Percentiles rank a stretch among this genome's conserved stretches.
Conservation (phyloP, 2,888 invertebrate genomes). For the Metellina segmentata region DNA sequence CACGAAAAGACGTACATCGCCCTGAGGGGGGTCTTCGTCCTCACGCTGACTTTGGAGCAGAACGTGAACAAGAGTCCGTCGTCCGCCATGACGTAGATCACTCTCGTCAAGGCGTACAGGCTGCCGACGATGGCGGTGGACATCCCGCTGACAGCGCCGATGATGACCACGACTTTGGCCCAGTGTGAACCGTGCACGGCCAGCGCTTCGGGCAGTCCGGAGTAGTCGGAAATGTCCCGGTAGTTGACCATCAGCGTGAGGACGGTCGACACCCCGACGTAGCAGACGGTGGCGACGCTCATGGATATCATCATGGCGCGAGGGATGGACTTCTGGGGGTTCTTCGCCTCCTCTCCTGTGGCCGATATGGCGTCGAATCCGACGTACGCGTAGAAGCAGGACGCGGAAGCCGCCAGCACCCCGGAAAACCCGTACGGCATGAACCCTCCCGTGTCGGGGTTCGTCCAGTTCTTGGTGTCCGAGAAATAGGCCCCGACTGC, state of each 20-base stretch:
- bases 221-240: constrained; percentile 84
- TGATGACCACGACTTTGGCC: constrained; percentile 91
- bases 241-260: constrained; percentile 91
- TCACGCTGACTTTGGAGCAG: constrained; percentile 77
- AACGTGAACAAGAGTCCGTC: constrained; percentile 91
- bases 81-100: constrained; percentile 94
- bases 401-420: constrained; percentile 88
- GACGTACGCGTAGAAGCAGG: constrained; percentile 95
- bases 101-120: constrained; percentile 91
- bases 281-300: constrained; percentile 88
- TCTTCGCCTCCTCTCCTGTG: constrained; percentile 90
- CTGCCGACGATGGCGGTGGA: constrained; percentile 91
- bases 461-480: constrained; percentile 90
- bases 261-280: constrained; percentile 90
- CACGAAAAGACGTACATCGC: constrained; percentile 90
- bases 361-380: constrained; percentile 96
- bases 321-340: constrained; percentile 86
- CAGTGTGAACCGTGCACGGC: constrained; percentile 88
- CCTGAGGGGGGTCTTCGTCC: constrained; percentile 85
- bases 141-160: constrained; percentile 95
- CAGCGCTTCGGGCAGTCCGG: constrained; percentile 91
- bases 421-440: constrained; percentile 89
- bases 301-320: constrained; percentile 91
- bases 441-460: constrained; percentile 84
- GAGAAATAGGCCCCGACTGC: constrained; percentile 92